phyloP scores from a whole-genome alignment of 2,113 vertebrate species.

The Halcyon malimbica region DNA sequence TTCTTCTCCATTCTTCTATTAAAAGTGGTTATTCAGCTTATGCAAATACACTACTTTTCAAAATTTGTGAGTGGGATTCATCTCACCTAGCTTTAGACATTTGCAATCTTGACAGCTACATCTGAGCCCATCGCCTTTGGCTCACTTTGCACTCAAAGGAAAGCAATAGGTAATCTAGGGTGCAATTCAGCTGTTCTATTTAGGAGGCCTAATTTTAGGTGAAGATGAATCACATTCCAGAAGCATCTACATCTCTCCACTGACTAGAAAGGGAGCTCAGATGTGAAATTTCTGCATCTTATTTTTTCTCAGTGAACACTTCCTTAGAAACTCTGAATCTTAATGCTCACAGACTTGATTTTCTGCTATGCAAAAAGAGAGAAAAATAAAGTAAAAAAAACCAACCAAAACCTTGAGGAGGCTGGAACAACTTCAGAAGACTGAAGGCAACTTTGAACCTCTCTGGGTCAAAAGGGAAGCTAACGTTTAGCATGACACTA shows the following conservation, averaged over 20 bases:
- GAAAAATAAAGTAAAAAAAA: not conserved
- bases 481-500: not conserved
- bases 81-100: not conserved
- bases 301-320: constrained; percentile 11
- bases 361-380: not conserved
- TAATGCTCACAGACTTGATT: not conserved
- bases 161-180: constrained; percentile 43
- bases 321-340: constrained; percentile 28
- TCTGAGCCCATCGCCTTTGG: not conserved
- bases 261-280: constrained; percentile 32
- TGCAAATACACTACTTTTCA: not conserved
- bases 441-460: not conserved
- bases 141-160: constrained; percentile 10
- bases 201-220: constrained; percentile 60
- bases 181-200: constrained; percentile 48
- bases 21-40: not conserved
- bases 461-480: not conserved
- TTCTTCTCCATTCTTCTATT: not conserved
- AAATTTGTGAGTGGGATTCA: not conserved
- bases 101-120: not conserved
- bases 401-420: not conserved
- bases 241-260: constrained; percentile 13
- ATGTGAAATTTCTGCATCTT: constrained; percentile 21
- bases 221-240: constrained; percentile 67
- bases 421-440: not conserved